These are phyloP conservation scores for Galago senegalensis DNA, from an alignment of 2,797 vertebrate species.

Conservation along the genomic window DNA sequence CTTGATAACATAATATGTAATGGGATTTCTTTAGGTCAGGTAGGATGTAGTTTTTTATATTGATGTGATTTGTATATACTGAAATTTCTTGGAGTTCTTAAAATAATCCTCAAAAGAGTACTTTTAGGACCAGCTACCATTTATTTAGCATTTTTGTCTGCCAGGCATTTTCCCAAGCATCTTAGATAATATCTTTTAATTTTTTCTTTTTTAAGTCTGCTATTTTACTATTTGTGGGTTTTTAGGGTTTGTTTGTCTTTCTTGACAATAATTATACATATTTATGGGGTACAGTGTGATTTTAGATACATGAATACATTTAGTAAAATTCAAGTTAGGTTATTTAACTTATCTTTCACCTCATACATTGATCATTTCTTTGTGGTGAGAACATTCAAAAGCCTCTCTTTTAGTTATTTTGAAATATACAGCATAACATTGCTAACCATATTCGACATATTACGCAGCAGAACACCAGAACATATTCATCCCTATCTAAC, in stretches of 20 bases:
- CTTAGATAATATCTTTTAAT: background rate
- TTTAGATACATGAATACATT: background rate
- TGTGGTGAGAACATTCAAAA: background rate
- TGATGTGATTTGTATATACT: constrained; percentile 26
- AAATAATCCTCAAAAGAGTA: background rate
- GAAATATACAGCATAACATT: background rate
- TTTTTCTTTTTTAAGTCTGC: background rate
- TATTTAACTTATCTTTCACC: background rate
- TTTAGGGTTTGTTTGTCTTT: background rate
- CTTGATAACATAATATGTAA: constrained; percentile 11
- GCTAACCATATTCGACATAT: background rate
- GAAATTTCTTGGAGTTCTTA: background rate
- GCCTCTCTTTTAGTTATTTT: background rate
- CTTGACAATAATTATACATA: background rate
- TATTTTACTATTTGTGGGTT: background rate
- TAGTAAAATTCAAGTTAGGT: background rate
- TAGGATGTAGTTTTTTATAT: background rate
- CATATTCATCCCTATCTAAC: background rate
- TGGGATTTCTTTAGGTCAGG: background rate
- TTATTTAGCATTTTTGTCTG: constrained; percentile 7
- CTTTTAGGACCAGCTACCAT: background rate
- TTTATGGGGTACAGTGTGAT: background rate
- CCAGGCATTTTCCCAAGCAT: background rate
- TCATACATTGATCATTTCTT: background rate
- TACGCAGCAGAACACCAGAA: background rate